These are phyloP conservation scores for Bombus affinis DNA, from an alignment of 1,140 invertebrate species.

Conservation along the genomic window DNA sequence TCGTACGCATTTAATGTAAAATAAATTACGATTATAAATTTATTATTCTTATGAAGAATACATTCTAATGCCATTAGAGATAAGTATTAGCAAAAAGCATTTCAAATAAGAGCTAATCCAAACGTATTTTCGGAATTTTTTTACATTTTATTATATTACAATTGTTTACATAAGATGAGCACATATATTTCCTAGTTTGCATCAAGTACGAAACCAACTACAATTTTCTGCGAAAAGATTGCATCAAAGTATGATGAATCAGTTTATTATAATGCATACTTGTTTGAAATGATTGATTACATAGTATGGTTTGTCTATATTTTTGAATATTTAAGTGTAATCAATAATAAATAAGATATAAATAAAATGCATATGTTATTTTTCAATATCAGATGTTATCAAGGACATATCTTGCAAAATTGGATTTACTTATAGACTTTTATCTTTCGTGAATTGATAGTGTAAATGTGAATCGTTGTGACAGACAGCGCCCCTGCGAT, in stretches of 20 bases:
- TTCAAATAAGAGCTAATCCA: constrained; percentile 47
- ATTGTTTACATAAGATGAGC: not conserved
- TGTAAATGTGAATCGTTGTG: not conserved
- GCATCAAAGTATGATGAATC: constrained; percentile 18
- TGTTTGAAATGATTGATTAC: not conserved
- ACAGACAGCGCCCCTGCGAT: not conserved
- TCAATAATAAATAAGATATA: not conserved
- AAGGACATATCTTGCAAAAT: no score
- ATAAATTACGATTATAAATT: constrained; percentile 48
- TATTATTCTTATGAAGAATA: constrained; percentile 19
- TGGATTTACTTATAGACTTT: not conserved
- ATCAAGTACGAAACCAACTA: not conserved
- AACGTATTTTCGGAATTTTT: not conserved
- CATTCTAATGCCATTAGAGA: constrained; percentile 5
- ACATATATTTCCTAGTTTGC: not conserved
- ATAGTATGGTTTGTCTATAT: not conserved
- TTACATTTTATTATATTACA: not conserved
- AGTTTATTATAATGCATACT: not conserved
- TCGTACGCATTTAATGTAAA: constrained; percentile 41
- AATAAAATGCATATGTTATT: not conserved
- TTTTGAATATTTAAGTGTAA: no score
- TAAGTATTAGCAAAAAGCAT: constrained; percentile 7
- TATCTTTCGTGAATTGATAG: not conserved
- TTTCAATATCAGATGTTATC: no score
- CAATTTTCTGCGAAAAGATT: not conserved